These are phyloP conservation scores for Uromys caudimaculatus DNA, from an alignment of 2,797 vertebrate species.

Conservation along the genomic window DNA sequence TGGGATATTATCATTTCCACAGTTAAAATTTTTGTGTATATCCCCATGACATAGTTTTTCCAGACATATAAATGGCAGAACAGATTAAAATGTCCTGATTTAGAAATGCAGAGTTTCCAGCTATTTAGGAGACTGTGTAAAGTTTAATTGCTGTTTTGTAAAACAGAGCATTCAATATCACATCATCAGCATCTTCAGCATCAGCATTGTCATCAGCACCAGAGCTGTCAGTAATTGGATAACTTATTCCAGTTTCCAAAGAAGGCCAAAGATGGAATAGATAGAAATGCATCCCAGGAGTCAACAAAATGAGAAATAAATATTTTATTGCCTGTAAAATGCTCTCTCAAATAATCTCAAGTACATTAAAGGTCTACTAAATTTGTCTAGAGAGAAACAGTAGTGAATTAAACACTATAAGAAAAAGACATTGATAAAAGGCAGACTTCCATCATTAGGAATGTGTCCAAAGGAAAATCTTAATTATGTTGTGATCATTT, in stretches of 20 bases:
- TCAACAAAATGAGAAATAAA: slow-evolving; percentile 9
- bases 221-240: slow-evolving; percentile 48
- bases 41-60: neutral
- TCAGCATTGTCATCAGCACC: neutral
- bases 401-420: neutral
- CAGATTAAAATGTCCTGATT: slow-evolving; percentile 44
- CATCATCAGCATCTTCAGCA: neutral
- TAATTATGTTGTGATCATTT: slow-evolving; percentile 21
- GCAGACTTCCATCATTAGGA: neutral
- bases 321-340: slow-evolving; percentile 5
- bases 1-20: neutral
- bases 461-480: neutral
- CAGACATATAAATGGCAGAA: slow-evolving; percentile 38
- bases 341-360: slow-evolving; percentile 23
- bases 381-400: neutral
- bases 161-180: slow-evolving; percentile 1
- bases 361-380: neutral
- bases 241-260: slow-evolving; percentile 36
- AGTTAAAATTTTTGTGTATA: slow-evolving; percentile 26
- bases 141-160: slow-evolving; percentile 9
- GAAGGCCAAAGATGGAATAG: neutral
- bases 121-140: slow-evolving; percentile 16
- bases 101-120: neutral
- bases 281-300: neutral
- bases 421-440: slow-evolving; percentile 19